Conservation (phyloP, 2,888 invertebrate genomes). For the Scrobipalpa atriplicella region DNA sequence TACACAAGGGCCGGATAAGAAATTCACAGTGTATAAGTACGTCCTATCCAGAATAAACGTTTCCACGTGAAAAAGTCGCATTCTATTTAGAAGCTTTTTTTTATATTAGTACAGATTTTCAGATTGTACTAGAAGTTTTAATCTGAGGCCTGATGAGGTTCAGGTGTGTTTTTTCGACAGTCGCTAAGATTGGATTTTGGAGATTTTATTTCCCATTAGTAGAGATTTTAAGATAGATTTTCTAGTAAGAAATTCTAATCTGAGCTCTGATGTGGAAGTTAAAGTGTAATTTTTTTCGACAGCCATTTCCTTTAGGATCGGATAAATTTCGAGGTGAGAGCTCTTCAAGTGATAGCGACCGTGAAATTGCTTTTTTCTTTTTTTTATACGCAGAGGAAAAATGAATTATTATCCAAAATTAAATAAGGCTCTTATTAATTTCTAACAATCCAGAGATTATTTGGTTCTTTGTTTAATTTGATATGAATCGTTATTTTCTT, state of each 20-base stretch:
- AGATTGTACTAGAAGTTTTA: no score
- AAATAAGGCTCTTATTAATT: not conserved
- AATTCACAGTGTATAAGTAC: no score
- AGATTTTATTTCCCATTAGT: not conserved
- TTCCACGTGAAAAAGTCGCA: no score
- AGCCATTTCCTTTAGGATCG: slow-evolving; percentile 4
- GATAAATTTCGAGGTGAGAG: slow-evolving; percentile 8
- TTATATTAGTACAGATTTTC: no score
- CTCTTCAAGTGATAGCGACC: not conserved
- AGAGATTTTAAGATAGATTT: not conserved
- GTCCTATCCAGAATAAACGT: no score
- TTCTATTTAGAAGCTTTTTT: no score
- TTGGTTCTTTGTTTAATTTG: not conserved
- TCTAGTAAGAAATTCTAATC: not conserved
- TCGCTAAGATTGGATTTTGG: no score
- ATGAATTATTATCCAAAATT: not conserved
- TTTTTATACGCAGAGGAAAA: not conserved
- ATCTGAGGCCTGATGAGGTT: no score
- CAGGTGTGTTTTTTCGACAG: no score
- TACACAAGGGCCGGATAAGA: no score
- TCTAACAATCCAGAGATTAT: not conserved
- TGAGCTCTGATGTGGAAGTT: not conserved
- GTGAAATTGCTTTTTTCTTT: slow-evolving; percentile 10
- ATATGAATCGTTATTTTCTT: not conserved
- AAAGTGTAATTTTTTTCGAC: not conserved